Conservation (phyloP, 2,888 invertebrate genomes). For the Rhagonycha fulva region DNA sequence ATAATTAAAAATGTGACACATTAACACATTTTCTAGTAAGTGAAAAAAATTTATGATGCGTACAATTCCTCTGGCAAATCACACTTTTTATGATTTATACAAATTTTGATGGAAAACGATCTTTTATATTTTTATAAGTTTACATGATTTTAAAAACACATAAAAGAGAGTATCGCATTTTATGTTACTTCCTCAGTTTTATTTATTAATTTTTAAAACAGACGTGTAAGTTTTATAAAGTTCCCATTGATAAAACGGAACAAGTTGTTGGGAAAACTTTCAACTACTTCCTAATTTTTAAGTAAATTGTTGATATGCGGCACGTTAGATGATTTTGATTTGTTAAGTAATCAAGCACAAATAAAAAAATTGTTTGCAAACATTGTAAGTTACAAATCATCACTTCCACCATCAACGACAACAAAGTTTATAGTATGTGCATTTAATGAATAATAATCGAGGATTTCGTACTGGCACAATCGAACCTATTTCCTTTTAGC, state of each 20-base stretch:
- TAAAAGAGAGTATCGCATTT: not conserved
- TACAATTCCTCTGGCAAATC: not conserved
- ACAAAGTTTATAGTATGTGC: not conserved
- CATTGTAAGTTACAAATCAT: not conserved
- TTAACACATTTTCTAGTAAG: conserved; percentile 2
- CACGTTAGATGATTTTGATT: not conserved
- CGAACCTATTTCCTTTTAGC: not conserved
- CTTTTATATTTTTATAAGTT: not conserved
- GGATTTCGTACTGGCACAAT: not conserved
- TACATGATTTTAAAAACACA: not conserved
- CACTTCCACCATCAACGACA: not conserved
- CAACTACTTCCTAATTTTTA: not conserved
- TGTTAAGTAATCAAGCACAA: not conserved
- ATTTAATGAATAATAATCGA: not conserved
- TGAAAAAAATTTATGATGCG: conserved; percentile 1
- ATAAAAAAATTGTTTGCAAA: not conserved
- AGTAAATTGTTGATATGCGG: not conserved
- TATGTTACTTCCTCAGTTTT: not conserved
- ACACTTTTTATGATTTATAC: not conserved
- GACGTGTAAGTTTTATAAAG: not conserved
- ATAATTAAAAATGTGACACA: conserved; percentile 1
- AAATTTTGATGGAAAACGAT: not conserved
- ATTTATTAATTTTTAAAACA: not conserved
- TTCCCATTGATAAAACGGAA: not conserved
- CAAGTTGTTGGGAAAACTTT: not conserved